Percentiles rank a stretch among this genome's conserved stretches.
These are phyloP conservation scores for Phalera bucephala DNA, from an alignment of 2,888 invertebrate genomes.

Conservation along the genomic window DNA sequence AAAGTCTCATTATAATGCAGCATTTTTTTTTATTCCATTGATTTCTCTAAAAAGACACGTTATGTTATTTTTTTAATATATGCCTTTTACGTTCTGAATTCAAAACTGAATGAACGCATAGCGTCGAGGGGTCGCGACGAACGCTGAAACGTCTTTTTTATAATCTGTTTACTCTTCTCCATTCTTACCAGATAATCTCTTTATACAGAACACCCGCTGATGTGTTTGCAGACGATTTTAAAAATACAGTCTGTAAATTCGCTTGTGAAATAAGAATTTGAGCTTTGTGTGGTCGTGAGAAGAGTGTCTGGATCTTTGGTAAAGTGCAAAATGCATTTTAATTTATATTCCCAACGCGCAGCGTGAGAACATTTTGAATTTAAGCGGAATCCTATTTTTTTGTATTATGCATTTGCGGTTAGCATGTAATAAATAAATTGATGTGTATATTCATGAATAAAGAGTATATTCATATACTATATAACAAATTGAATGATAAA, in stretches of 20 bases:
- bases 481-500: too few relatives aligned
- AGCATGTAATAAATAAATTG: too few relatives aligned
- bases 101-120: slow-evolving; percentile 45
- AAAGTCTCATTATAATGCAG: too few relatives aligned
- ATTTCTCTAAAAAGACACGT: too few relatives aligned
- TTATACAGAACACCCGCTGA: slow-evolving; percentile 57
- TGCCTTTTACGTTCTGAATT: too few relatives aligned
- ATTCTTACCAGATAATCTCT: slow-evolving; percentile 68
- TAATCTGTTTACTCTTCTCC: slow-evolving; percentile 76
- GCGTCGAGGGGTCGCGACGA: slow-evolving; percentile 51
- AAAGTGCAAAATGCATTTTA: neutral
- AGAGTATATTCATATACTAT: too few relatives aligned
- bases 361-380: slow-evolving; percentile 13
- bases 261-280: slow-evolving; percentile 5
- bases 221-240: slow-evolving; percentile 50
- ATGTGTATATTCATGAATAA: too few relatives aligned
- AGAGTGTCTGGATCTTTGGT: neutral
- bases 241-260: slow-evolving; percentile 23
- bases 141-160: slow-evolving; percentile 68
- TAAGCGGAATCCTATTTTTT: too few relatives aligned
- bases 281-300: slow-evolving; percentile 10
- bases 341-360: slow-evolving; percentile 11
- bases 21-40: too few relatives aligned
- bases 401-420: too few relatives aligned
- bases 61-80: too few relatives aligned